Evolutionary conservation across 2,888 invertebrate genomes (phyloP), one percentile per base, ranked within the genome.

Genomic region (Euplexia lucipara): DNA sequence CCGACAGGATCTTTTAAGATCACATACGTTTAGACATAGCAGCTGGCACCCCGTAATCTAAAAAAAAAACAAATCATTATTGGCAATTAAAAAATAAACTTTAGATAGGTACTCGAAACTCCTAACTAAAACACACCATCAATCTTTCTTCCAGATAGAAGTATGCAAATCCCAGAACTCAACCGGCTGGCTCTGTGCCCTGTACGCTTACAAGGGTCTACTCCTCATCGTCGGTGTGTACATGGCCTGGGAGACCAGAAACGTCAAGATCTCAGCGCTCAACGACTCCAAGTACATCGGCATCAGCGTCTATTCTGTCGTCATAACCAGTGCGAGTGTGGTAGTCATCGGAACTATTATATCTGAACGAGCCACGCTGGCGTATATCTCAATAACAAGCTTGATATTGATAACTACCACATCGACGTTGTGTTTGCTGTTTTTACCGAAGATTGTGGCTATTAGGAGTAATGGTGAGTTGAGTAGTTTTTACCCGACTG

Each of bases 221-320:
- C 96, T 99, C 18, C 96, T 99, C 16, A 96, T 98, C 34, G 98
- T 98, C 69, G 99, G 98, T 0, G 97, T 98, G 4, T 99, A 98
- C 93, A 98, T 99, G 98, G 99, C 99, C 0, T 99, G 99, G 99
- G 98, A 98, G 94, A 99, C 99, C 10, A 96, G 98, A 56, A 97
- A 98, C 89, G 98, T 99, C 26, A 98, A 98, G 93, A 98, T 99
- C 82, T 97, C 98, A 14, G 98, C 98, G 0, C 93, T 99, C 30
- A 99, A 99, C 92, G 99, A 99, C 92, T 98, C 98, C 6, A 98
- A 98, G 88, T 98, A 98, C 91, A 99, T 99, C 79, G 99, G 98
- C 12, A 97, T 99, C 90, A 98, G 98, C 81, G 98, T 99, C 0
- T 99, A 99, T 86, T 98, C 97, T 54, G 98, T 98, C 0, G 98